Percentiles rank a stretch among this genome's conserved stretches.
These are phyloP conservation scores for Odontomyia ornata DNA, from an alignment of 2,888 invertebrate species.

Conservation along the genomic window DNA sequence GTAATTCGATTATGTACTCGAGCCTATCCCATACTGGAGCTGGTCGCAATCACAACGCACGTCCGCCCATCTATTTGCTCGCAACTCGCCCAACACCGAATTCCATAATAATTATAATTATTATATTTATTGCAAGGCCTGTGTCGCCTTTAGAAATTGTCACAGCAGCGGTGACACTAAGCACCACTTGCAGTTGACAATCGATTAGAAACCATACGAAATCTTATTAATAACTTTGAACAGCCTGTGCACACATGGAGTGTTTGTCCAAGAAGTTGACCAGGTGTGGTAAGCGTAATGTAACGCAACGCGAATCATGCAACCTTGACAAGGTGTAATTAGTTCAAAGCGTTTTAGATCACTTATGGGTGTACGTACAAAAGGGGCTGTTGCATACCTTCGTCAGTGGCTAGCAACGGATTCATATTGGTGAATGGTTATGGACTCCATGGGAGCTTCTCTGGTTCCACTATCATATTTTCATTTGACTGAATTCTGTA, in stretches of 20 bases:
- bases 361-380: not conserved
- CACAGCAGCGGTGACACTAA: constrained; percentile 29
- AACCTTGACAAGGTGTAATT: constrained; percentile 35
- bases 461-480: too few relatives aligned
- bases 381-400: not conserved
- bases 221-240: constrained; percentile 30
- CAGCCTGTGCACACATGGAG: not conserved
- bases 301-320: not conserved
- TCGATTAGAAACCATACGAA: constrained; percentile 32
- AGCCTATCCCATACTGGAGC: not conserved
- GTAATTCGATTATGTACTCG: not conserved
- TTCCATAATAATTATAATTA: constrained; percentile 10
- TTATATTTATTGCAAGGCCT: not conserved
- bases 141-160: not conserved
- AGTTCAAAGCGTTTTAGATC: not conserved
- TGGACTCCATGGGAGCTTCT: too few relatives aligned
- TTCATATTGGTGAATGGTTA: too few relatives aligned
- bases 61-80: not conserved
- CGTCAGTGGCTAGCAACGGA: too few relatives aligned
- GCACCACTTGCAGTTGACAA: constrained; percentile 28
- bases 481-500: too few relatives aligned
- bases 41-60: not conserved
- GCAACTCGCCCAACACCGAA: constrained; percentile 3
- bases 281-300: constrained; percentile 17
- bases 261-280: not conserved